phyloP scores from a whole-genome alignment of 1,140 invertebrate genomes.

The Cherax quadricarinatus region DNA sequence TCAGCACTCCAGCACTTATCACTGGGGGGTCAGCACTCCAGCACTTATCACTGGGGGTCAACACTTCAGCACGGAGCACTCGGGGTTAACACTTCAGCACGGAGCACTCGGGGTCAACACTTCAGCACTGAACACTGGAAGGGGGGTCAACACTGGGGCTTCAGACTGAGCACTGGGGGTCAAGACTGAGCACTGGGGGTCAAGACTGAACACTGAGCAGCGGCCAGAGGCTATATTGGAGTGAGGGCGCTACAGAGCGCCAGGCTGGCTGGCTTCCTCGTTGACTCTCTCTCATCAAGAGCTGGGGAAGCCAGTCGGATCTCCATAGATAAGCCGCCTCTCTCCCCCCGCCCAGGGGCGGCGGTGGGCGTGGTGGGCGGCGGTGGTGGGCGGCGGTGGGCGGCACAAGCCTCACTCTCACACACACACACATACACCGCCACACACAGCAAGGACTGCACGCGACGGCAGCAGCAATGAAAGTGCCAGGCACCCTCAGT shows the following conservation, averaged over 20 bases:
- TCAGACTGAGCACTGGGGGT: too few relatives aligned
- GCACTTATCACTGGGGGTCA: neutral
- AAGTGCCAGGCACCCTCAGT: constrained; percentile 22
- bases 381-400: constrained; percentile 33
- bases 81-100: neutral
- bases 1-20: neutral
- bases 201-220: too few relatives aligned
- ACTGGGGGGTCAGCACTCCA: neutral
- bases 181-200: too few relatives aligned
- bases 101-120: neutral
- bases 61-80: neutral
- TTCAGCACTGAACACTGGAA: neutral
- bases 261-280: constrained; percentile 1
- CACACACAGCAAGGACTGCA: constrained; percentile 44
- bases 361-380: constrained; percentile 57
- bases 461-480: constrained; percentile 45
- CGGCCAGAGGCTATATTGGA: constrained; percentile 31
- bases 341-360: constrained; percentile 53
- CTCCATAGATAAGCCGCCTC: constrained; percentile 53
- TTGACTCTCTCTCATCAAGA: neutral
- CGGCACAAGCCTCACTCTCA: constrained; percentile 8
- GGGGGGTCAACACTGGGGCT: neutral
- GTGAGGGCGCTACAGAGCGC: constrained; percentile 11
- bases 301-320: constrained; percentile 17
- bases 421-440: constrained; percentile 34